A percentile compares a stretch with the other conserved stretches of the same genome.
phyloP scores from a whole-genome alignment of 2,888 invertebrate species.

The Noctua janthe region DNA sequence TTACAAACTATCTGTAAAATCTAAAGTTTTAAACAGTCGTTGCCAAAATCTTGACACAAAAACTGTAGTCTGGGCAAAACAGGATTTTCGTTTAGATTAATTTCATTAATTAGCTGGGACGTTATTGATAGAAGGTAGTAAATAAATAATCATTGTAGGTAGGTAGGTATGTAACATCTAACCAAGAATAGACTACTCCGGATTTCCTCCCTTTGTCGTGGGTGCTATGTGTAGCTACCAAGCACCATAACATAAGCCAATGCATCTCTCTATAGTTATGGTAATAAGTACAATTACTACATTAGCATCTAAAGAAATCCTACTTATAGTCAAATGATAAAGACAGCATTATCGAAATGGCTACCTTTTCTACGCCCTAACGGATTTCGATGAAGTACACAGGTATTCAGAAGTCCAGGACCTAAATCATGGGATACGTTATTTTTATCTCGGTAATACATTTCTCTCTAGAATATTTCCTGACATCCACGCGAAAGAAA shows the following conservation, averaged over 20 bases:
- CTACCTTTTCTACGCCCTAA: neutral
- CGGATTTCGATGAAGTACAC: neutral
- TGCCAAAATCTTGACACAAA: slow-evolving; percentile 8
- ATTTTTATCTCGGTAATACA: neutral
- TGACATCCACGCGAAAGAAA: neutral
- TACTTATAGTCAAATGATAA: neutral
- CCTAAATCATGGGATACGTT: neutral
- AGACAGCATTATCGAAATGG: neutral
- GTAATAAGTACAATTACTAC: neutral
- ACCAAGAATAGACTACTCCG: neutral
- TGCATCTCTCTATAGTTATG: neutral
- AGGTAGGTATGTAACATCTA: neutral
- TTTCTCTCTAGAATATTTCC: neutral
- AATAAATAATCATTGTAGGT: no score
- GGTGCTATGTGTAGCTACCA: neutral
- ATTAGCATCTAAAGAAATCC: neutral
- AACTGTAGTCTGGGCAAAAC: neutral
- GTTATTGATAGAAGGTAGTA: neutral
- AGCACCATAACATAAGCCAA: neutral
- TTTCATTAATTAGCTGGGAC: neutral
- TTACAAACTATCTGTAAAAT: slow-evolving; percentile 18
- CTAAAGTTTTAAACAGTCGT: slow-evolving; percentile 31
- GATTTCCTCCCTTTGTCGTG: slow-evolving; percentile 23
- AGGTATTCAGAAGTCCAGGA: neutral
- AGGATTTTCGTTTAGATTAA: neutral